phyloP scores from a whole-genome alignment of 2,113 vertebrate species.

The Amblyornis subalaris region DNA sequence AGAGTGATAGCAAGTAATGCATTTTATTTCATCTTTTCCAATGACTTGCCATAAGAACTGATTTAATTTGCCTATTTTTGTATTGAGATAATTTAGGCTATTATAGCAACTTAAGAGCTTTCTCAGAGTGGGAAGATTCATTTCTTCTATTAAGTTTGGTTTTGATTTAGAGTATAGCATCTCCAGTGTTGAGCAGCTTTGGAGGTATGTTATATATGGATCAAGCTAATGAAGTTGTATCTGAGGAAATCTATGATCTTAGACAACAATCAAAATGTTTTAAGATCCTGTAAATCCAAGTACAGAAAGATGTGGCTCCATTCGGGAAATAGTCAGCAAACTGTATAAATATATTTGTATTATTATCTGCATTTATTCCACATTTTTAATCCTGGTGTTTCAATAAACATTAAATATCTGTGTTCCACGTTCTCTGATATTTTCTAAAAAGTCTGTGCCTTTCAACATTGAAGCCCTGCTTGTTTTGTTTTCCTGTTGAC shows the following conservation, averaged over 20 bases:
- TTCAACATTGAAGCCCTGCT: background rate
- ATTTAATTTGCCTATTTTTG: background rate
- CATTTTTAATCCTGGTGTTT: background rate
- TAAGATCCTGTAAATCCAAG: background rate
- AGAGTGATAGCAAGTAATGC: background rate
- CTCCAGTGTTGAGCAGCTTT: background rate
- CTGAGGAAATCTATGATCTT: background rate
- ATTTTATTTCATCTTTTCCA: background rate
- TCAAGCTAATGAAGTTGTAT: background rate
- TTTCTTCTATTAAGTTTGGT: background rate
- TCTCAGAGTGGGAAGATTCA: background rate
- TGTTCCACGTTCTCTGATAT: background rate
- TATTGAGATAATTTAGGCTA: background rate
- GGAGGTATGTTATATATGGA: background rate
- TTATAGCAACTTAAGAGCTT: background rate
- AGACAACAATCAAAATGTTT: background rate
- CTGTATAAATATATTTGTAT: background rate
- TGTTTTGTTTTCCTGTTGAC: background rate
- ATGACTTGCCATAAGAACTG: background rate
- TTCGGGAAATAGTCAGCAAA: background rate
- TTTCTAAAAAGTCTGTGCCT: background rate
- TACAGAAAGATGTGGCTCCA: background rate
- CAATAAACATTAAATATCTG: background rate
- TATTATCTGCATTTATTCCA: background rate
- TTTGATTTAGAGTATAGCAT: background rate